Evolutionary conservation across 2,797 vertebrate genomes (phyloP), one percentile per base, ranked within the genome.

Genomic region (Pantherophis alleghaniensis): DNA sequence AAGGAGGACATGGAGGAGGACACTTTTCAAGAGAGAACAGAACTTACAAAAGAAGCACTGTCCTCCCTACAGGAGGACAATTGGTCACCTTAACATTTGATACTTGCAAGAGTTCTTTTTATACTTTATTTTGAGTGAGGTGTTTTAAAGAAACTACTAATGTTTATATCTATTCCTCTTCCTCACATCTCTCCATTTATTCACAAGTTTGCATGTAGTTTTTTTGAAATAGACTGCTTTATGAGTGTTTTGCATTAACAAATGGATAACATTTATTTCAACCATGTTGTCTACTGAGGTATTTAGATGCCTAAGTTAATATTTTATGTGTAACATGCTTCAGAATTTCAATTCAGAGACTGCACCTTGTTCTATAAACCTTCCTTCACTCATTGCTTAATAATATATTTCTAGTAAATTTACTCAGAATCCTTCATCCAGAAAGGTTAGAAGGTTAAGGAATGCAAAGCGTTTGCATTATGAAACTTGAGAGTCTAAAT

Each of bases 61-160:
- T 47, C 47, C 47, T 47, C 47, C 47, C 47, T 47, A 47, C 1
- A 47, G 47, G 6, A 47, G 47, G 47, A 47, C 5, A 0, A 47
- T 47, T 47, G 42, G 42, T 47, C 42, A 0, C 42, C 42, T 47
- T 47, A 92, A 92, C 92, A 91, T 90, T 93, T 91, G 90, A 53
- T 42, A 90, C 16, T 94, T 92, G 26, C n/a, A 93, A 53, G 87
- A 90, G n/a, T 89, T 47, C 18, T 63, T n/a, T 93, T 74, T 91
- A 94, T 63, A 87, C 61, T 13, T 20, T 74, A 37, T 79, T 37
- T 79, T 20, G 7, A 37, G 16, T 20, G 32, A 79, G 69, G 18
- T 37, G 7, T 79, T 79, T 74, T 74, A 79, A 79, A 37, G 16
- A 20, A 20, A 42, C 32, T 37, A 79, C 32, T 22, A 79, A 37